phyloP scores from a whole-genome alignment of 2,113 vertebrate genomes.

The Chionis minor region DNA sequence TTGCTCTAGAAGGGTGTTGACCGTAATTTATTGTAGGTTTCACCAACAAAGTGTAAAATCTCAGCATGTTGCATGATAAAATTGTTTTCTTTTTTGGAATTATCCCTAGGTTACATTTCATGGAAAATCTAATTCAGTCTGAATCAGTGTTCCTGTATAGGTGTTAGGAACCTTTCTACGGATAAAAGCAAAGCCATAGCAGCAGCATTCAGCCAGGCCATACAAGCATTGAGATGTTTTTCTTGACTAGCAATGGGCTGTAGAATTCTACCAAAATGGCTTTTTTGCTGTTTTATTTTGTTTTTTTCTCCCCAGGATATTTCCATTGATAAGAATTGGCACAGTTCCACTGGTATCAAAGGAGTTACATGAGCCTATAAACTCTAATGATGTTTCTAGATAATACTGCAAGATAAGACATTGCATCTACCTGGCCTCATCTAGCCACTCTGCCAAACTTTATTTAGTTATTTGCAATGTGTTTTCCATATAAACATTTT shows the following conservation, averaged over 20 bases:
- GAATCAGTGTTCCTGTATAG: not conserved
- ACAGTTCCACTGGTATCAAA: not conserved
- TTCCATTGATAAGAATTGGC: not conserved
- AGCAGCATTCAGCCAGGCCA: not conserved
- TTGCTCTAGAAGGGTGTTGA: not conserved
- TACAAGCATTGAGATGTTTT: not conserved
- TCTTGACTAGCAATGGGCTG: not conserved
- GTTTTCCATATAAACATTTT: not conserved
- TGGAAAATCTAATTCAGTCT: not conserved
- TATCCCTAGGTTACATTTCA: not conserved
- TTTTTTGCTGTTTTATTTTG: not conserved
- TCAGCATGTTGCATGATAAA: not conserved
- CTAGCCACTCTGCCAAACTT: not conserved
- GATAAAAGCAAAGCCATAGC: not conserved
- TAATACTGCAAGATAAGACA: not conserved
- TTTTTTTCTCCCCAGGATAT: not conserved
- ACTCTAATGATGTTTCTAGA: not conserved
- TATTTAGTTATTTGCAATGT: not conserved
- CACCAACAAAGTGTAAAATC: not conserved
- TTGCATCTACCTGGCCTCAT: not conserved
- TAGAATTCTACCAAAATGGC: not conserved
- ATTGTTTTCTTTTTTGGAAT: not conserved
- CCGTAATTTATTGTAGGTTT: not conserved
- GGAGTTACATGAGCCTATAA: not conserved
- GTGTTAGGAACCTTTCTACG: not conserved